phyloP scores from a whole-genome alignment of 2,797 vertebrate species.

The Pampus argenteus region DNA sequence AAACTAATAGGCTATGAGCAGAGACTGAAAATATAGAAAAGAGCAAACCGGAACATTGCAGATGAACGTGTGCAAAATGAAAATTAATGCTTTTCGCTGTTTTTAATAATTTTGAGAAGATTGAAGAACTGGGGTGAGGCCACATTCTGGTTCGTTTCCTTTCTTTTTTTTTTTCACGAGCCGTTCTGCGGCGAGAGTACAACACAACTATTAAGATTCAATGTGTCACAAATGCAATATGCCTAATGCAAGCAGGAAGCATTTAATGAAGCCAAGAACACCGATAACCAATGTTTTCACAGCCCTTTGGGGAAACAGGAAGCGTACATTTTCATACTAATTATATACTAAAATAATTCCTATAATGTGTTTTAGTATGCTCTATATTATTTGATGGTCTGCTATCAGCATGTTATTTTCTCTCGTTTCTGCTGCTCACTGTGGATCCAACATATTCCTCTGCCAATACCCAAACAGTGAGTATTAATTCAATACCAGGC shows the following conservation, averaged over 20 bases:
- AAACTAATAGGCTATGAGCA: constrained; percentile 23
- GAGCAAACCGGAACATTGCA: neutral
- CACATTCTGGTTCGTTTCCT: neutral
- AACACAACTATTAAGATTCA: neutral
- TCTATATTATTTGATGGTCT: neutral
- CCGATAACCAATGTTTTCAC: neutral
- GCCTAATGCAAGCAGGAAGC: neutral
- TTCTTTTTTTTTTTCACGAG: neutral
- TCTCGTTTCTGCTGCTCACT: neutral
- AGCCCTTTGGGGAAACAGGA: neutral
- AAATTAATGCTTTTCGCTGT: accelerated
- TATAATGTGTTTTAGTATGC: neutral
- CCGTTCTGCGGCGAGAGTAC: neutral
- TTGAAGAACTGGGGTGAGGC: neutral
- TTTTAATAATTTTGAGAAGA: neutral
- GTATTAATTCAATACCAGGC: neutral
- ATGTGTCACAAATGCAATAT: neutral
- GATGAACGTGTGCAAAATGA: neutral
- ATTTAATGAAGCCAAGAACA: neutral
- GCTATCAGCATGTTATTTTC: neutral
- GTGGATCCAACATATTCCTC: neutral
- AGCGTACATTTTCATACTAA: no score
- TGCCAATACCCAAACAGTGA: neutral
- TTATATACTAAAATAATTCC: no score
- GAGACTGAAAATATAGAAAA: neutral